Evolutionary conservation across 2,113 vertebrate species (phyloP), one percentile per base, ranked within the genome.

Genomic region (Nestor notabilis): DNA sequence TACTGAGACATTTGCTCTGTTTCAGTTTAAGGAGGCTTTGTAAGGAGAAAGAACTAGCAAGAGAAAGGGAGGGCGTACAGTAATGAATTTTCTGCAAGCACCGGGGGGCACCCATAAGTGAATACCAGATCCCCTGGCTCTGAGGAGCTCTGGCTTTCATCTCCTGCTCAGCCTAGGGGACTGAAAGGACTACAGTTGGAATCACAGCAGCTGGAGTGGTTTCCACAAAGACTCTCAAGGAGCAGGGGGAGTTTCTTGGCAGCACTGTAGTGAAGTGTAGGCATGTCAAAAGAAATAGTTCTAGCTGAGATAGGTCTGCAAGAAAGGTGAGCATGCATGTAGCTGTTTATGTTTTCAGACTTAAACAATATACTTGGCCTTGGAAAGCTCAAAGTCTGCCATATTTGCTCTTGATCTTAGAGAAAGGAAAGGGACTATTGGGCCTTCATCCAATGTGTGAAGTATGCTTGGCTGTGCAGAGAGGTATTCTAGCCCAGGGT

Each of bases 191-290:
- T 50, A 11, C 0, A 2, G 29, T 9, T 17, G 5, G 44, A 47
- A 27, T 41, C 37, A 27, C 1, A 12, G 47, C 3, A 20, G 47
- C 31, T 56, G 49, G 25, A 46, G 53, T 0, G 0, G 20, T 87
- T 90, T 65, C 68, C 69, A 55, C 11, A 43, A 53, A 33, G 25
- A 14, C 7, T 44, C 7, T 65, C 5, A 25, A 50, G n/a, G 64
- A 13, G 23, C 19, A 69, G 21, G 25, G 7, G 11, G 16, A 33
- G 13, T 52, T 93, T 72, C n/a, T 4, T 21, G 17, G 27, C 10
- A 25, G 4, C 18, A 19, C 11, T 39, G 43, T 19, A 71, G 31
- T 18, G 28, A 46, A 35, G 37, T 7, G 25, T 29, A n/a, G 18
- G 25, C 15, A 17, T 11, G 7, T 58, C 4, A 10, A 56, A 50